These are phyloP conservation scores for Phalacrocorax brasilianus DNA, from an alignment of 2,113 vertebrate genomes.

Conservation along the genomic window DNA sequence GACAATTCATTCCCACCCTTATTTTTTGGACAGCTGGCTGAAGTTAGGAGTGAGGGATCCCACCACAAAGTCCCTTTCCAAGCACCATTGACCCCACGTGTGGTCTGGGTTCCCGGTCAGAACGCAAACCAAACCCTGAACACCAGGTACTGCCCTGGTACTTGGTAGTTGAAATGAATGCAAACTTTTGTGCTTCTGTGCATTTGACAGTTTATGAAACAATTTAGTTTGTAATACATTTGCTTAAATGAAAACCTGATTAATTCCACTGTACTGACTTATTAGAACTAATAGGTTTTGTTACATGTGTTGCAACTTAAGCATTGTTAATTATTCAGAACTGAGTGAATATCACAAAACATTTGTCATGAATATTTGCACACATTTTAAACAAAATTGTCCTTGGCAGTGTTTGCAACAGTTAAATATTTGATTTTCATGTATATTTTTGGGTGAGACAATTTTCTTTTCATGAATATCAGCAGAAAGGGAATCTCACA, in stretches of 20 bases:
- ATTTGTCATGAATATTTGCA: conserved; percentile 70
- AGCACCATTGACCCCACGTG: not conserved
- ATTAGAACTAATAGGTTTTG: conserved; percentile 63
- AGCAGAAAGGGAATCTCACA: conserved; percentile 24
- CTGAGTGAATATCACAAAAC: conserved; percentile 61
- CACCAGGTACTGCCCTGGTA: not conserved
- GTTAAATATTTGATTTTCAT: conserved; percentile 68
- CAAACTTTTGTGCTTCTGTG: conserved; percentile 38
- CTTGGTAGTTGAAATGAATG: not conserved
- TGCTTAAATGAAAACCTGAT: conserved; percentile 67
- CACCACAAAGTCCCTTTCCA: not conserved
- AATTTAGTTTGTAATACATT: conserved; percentile 67
- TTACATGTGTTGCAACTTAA: conserved; percentile 66
- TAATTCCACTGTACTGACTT: conserved; percentile 67
- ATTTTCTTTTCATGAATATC: conserved; percentile 38
- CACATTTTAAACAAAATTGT: conserved; percentile 67
- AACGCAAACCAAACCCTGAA: not conserved
- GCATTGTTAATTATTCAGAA: conserved; percentile 66
- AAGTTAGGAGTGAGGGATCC: not conserved
- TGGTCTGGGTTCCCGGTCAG: not conserved
- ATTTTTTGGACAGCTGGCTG: not conserved
- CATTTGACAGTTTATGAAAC: conserved; percentile 66
- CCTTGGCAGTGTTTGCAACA: conserved; percentile 59
- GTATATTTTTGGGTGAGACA: conserved; percentile 48
- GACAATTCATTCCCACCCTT: not conserved